A percentile compares a stretch with the other conserved stretches of the same genome.
Conservation (phyloP, 2,888 invertebrate species). For the Acleris holmiana region DNA sequence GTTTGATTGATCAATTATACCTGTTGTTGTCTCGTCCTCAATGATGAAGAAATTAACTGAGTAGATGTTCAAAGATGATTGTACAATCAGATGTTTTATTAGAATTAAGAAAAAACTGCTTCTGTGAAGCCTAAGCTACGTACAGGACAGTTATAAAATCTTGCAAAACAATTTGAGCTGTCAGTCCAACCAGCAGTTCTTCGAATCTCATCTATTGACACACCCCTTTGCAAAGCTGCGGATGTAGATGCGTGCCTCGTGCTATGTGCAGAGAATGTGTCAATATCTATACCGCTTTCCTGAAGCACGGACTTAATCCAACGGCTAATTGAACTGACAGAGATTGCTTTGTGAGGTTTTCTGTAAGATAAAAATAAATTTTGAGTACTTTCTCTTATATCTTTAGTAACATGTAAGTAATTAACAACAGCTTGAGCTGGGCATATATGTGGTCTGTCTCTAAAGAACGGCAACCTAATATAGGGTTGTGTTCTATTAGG, state of each 20-base stretch:
- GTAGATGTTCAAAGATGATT: slow-evolving; percentile 1
- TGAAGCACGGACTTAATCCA: slow-evolving; percentile 7
- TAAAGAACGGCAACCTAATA: slow-evolving; percentile 20
- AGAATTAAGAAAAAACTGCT: background rate
- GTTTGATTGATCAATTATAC: slow-evolving; percentile 5
- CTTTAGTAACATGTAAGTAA: slow-evolving; percentile 26
- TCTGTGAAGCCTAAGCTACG: background rate
- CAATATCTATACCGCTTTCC: slow-evolving; percentile 18
- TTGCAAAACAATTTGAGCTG: background rate
- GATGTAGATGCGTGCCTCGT: slow-evolving; percentile 13
- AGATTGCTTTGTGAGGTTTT: slow-evolving; percentile 5
- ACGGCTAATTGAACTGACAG: slow-evolving; percentile 9
- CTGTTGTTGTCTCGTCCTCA: slow-evolving; percentile 2
- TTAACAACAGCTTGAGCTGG: slow-evolving; percentile 19
- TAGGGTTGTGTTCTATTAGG: slow-evolving; percentile 16
- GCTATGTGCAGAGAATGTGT: slow-evolving; percentile 8
- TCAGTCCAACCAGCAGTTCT: slow-evolving; percentile 18
- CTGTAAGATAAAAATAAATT: slow-evolving; percentile 4
- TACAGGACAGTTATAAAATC: slow-evolving; percentile 15
- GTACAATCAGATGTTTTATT: background rate
- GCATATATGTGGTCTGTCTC: slow-evolving; percentile 8
- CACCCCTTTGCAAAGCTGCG: slow-evolving; percentile 3
- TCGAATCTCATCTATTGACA: slow-evolving; percentile 4
- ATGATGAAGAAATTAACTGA: background rate
- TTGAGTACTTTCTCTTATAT: slow-evolving; percentile 1